Percentiles rank a stretch among this genome's conserved stretches.
phyloP scores from a whole-genome alignment of 2,888 invertebrate species.

The Hirtodrosophila trivittata region DNA sequence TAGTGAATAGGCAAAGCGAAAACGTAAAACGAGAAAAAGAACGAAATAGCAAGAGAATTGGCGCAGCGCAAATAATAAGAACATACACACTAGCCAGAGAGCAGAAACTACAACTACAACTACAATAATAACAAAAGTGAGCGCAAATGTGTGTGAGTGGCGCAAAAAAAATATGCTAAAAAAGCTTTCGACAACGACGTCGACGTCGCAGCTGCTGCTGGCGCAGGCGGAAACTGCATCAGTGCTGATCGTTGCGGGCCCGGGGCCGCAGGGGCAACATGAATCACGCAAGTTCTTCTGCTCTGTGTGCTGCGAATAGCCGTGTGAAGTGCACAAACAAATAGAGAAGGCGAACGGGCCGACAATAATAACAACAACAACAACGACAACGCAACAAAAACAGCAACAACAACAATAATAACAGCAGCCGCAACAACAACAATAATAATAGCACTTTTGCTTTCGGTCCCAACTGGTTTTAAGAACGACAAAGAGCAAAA shows the following conservation, averaged over 20 bases:
- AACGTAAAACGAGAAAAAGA: slow-evolving; percentile 41
- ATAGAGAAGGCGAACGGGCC: slow-evolving; percentile 54
- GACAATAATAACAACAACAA: slow-evolving; percentile 31
- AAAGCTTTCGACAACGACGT: slow-evolving; percentile 60
- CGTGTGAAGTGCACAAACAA: slow-evolving; percentile 60
- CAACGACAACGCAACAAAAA: slow-evolving; percentile 25
- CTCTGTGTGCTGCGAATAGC: slow-evolving; percentile 59
- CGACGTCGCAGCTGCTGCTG: slow-evolving; percentile 59
- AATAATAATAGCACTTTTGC: slow-evolving; percentile 80
- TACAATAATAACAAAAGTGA: slow-evolving; percentile 29
- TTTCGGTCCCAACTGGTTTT: slow-evolving; percentile 80
- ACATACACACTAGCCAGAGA: slow-evolving; percentile 39
- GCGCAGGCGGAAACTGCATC: slow-evolving; percentile 75
- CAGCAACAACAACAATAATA: slow-evolving; percentile 54
- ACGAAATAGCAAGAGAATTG: slow-evolving; percentile 58
- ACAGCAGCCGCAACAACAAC: slow-evolving; percentile 37
- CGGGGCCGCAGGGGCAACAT: slow-evolving; percentile 41
- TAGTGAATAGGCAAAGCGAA: slow-evolving; percentile 50
- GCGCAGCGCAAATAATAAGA: slow-evolving; percentile 68
- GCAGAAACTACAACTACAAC: slow-evolving; percentile 20
- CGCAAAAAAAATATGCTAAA: slow-evolving; percentile 65
- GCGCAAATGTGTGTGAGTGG: slow-evolving; percentile 51
- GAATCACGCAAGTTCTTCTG: slow-evolving; percentile 71
- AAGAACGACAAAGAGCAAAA: slow-evolving; percentile 52
- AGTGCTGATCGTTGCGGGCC: slow-evolving; percentile 39